Evolutionary conservation across 2,888 invertebrate genomes (phyloP).

Genomic region (Zygogramma bicolorata): DNA sequence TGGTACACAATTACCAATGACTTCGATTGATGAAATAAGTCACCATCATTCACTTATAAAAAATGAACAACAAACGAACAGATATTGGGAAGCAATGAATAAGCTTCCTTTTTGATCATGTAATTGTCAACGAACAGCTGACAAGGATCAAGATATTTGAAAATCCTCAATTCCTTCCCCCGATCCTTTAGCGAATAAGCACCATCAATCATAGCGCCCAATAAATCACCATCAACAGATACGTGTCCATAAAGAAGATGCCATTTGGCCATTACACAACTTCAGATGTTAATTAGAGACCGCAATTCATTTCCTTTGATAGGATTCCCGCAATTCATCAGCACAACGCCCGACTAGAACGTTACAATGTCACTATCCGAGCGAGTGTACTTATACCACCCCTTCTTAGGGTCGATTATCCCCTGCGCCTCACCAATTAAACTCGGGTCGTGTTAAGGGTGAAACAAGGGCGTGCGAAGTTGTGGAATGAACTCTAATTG

Average conservation of each 20-base stretch:
- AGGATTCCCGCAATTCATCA: constrained; percentile 41
- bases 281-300: constrained; percentile 38
- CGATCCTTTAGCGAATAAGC: neutral
- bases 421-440: constrained; percentile 53
- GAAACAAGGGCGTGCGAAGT: constrained; percentile 55
- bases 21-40: too few relatives aligned
- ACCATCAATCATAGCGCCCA: constrained; percentile 11
- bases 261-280: constrained; percentile 34
- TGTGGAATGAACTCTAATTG: constrained; percentile 56
- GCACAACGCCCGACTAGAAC: constrained; percentile 37
- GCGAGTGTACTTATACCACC: constrained; percentile 23
- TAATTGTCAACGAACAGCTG: neutral
- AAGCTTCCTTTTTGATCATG: too few relatives aligned
- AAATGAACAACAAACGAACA: too few relatives aligned
- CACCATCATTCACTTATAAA: too few relatives aligned
- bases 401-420: constrained; percentile 29
- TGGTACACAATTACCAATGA: too few relatives aligned
- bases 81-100: too few relatives aligned
- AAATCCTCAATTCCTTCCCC: neutral
- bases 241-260: constrained; percentile 28
- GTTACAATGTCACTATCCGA: constrained; percentile 28
- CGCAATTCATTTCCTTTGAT: constrained; percentile 37
- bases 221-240: constrained; percentile 29
- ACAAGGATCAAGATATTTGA: neutral
- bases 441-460: constrained; percentile 54